Percentiles rank a stretch among this genome's conserved stretches.
These are phyloP conservation scores for Autographa pulchrina DNA, from an alignment of 2,888 invertebrate genomes.

Conservation along the genomic window DNA sequence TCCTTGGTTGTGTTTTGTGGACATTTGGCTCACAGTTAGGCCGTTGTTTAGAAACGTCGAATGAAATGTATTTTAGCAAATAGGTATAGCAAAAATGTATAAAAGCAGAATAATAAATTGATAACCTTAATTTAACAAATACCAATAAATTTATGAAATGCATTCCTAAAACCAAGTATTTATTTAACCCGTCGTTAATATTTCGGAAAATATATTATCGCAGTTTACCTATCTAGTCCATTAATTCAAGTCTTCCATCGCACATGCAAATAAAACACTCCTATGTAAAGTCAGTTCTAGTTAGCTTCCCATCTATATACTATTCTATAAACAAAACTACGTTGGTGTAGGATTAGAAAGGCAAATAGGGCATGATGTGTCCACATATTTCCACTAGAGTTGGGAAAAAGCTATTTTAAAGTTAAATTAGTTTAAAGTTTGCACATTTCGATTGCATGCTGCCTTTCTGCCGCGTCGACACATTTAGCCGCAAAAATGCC, in stretches of 20 bases:
- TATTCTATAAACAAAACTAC: slow-evolving; percentile 15
- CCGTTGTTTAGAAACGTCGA: slow-evolving; percentile 39
- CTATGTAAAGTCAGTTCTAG: not conserved
- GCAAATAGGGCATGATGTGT: slow-evolving; percentile 55
- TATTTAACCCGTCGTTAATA: no score
- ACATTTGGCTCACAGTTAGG: slow-evolving; percentile 44
- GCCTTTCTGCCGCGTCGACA: slow-evolving; percentile 45
- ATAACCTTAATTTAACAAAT: no score
- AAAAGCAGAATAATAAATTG: no score
- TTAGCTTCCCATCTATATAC: not conserved
- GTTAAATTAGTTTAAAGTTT: slow-evolving; percentile 81
- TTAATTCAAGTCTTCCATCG: not conserved
- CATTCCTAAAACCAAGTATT: no score
- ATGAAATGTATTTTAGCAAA: slow-evolving; percentile 15
- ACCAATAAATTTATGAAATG: no score
- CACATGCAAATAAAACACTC: not conserved
- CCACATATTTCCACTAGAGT: slow-evolving; percentile 60
- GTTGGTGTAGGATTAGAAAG: slow-evolving; percentile 28
- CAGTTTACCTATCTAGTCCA: not conserved
- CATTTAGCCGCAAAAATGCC: slow-evolving; percentile 35
- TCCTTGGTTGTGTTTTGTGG: slow-evolving; percentile 52
- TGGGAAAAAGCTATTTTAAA: slow-evolving; percentile 79
- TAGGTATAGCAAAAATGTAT: no score
- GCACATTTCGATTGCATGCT: slow-evolving; percentile 69
- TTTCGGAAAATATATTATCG: not conserved